A percentile compares a stretch with the other conserved stretches of the same genome.
Evolutionary conservation across 2,888 invertebrate species (phyloP).

Genomic region (Lottia scabra): DNA sequence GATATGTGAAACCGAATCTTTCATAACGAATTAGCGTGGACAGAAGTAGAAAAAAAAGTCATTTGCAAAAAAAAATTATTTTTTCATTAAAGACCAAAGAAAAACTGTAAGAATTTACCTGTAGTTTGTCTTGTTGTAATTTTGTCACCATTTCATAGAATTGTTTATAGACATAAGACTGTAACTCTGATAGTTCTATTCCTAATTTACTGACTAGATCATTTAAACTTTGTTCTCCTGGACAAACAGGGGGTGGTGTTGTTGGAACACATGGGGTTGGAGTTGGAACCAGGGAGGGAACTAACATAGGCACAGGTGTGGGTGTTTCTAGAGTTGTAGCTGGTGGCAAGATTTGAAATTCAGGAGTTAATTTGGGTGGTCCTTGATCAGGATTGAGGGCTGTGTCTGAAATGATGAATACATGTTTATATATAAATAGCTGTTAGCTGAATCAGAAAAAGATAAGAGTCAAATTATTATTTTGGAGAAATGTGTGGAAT

Average conservation of each 20-base stretch:
- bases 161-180: slow-evolving; percentile 29
- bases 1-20: no score
- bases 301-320: slow-evolving; percentile 51
- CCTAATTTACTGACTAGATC: slow-evolving; percentile 10
- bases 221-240: slow-evolving; percentile 5
- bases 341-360: slow-evolving; percentile 53
- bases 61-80: no score
- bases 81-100: no score
- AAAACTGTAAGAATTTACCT: slow-evolving; percentile 21
- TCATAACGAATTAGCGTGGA: no score
- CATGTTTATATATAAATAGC: not conserved
- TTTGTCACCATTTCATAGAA: slow-evolving; percentile 26
- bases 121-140: slow-evolving; percentile 29
- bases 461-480: no score
- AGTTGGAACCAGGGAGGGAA: slow-evolving; percentile 41
- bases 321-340: slow-evolving; percentile 44
- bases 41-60: no score
- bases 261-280: slow-evolving; percentile 18
- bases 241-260: slow-evolving; percentile 13
- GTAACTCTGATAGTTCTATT: slow-evolving; percentile 21
- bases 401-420: slow-evolving; percentile 14
- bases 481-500: no score
- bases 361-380: slow-evolving; percentile 30
- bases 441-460: not conserved
- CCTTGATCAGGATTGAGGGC: slow-evolving; percentile 38